Conservation (phyloP, 2,888 invertebrate species). For the Ormyrus pomaceus region DNA sequence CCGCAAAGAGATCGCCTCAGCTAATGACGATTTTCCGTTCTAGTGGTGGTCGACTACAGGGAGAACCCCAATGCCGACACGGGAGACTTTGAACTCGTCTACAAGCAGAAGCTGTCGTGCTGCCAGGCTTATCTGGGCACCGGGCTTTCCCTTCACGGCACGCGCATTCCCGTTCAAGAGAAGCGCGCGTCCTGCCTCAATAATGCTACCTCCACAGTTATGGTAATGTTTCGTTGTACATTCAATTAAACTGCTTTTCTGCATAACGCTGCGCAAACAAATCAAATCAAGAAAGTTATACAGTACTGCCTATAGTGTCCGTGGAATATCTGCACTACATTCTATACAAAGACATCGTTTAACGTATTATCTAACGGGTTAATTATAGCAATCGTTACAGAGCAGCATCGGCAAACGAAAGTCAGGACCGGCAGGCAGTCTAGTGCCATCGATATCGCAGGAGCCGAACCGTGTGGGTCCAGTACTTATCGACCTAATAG, state of each 20-base stretch:
- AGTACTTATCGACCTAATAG: constrained; percentile 82
- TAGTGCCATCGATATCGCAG: constrained; percentile 40
- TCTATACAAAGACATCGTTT: background rate
- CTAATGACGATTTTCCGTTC: constrained; percentile 13
- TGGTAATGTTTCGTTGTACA: too few species aligned
- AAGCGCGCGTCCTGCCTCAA: constrained; percentile 17
- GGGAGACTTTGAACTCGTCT: constrained; percentile 88
- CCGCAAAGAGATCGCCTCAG: background rate
- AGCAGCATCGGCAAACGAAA: background rate
- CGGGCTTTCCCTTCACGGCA: constrained; percentile 83
- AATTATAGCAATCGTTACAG: background rate
- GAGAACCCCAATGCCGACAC: constrained; percentile 85
- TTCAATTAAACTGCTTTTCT: too few species aligned
- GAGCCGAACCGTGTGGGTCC: constrained; percentile 79
- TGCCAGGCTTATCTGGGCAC: constrained; percentile 89
- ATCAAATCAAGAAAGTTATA: too few species aligned
- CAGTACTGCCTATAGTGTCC: too few species aligned
- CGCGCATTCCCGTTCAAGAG: constrained; percentile 74
- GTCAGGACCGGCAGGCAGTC: background rate
- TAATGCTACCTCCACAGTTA: too few species aligned
- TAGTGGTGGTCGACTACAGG: constrained; percentile 87
- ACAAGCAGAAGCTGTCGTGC: constrained; percentile 86
- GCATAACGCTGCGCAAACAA: too few species aligned
- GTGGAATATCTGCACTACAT: too few species aligned
- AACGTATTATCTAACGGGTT: background rate